Evolutionary conservation across 1,140 invertebrate species (phyloP).

Genomic region (Scaptodrosophila lebanonensis): DNA sequence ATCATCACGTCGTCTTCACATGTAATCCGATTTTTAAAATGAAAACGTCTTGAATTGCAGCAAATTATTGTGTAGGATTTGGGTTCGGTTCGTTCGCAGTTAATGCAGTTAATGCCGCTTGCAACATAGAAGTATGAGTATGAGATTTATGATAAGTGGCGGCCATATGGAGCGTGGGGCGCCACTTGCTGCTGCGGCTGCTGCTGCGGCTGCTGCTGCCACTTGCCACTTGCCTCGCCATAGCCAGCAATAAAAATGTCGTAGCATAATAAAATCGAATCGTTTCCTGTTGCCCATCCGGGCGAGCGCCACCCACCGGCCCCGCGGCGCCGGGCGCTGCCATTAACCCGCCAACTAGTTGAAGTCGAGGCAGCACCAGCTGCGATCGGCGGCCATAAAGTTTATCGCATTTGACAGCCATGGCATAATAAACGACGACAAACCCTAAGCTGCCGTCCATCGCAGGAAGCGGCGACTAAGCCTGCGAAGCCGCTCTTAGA

Average conservation of each 20-base stretch:
- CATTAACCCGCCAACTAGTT: too few species aligned
- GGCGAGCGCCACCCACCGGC: slow-evolving; percentile 40
- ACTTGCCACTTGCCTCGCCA: not conserved
- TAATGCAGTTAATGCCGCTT: slow-evolving; percentile 14
- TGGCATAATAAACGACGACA: too few species aligned
- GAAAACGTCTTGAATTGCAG: slow-evolving; percentile 42
- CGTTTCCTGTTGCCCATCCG: slow-evolving; percentile 20
- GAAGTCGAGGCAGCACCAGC: too few species aligned
- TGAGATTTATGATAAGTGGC: slow-evolving; percentile 60
- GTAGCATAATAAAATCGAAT: slow-evolving; percentile 48
- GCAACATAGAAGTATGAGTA: slow-evolving; percentile 13
- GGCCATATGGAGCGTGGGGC: slow-evolving; percentile 15
- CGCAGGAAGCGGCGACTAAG: too few species aligned
- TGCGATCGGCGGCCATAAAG: too few species aligned
- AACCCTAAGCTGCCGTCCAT: too few species aligned
- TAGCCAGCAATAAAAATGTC: slow-evolving; percentile 54
- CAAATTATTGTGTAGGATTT: slow-evolving; percentile 53
- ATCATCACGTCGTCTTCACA: not conserved
- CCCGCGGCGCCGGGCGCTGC: too few species aligned
- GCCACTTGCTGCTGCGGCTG: not conserved
- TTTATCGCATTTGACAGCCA: too few species aligned
- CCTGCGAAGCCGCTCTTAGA: too few species aligned
- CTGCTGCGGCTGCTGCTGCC: not conserved
- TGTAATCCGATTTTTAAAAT: slow-evolving; percentile 57
- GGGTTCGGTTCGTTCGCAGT: slow-evolving; percentile 22